A percentile compares a stretch with the other conserved stretches of the same genome.
These are phyloP conservation scores for Heliothis virescens DNA, from an alignment of 1,140 invertebrate species.

Conservation along the genomic window DNA sequence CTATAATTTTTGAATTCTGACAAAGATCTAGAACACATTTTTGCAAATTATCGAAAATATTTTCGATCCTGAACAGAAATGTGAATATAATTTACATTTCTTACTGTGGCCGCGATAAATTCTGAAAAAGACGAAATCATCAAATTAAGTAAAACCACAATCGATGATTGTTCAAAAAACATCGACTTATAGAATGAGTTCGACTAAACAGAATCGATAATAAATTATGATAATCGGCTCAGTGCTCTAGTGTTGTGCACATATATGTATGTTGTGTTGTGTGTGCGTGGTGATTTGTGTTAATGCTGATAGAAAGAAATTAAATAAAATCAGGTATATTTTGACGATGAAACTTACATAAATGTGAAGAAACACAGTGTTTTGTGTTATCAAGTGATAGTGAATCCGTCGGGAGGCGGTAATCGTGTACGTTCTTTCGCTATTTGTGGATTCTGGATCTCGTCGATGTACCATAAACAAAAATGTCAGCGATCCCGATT, in stretches of 20 bases:
- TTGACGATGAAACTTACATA: conserved; percentile 83
- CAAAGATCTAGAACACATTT: no score
- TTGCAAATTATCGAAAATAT: no score
- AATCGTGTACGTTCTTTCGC: conserved; percentile 85
- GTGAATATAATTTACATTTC: no score
- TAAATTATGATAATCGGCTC: conserved; percentile 43
- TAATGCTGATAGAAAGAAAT: conserved; percentile 84
- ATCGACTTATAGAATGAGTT: not conserved
- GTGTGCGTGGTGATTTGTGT: conserved; percentile 86
- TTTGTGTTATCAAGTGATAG: conserved; percentile 84
- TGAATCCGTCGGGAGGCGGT: conserved; percentile 85
- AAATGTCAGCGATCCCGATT: conserved; percentile 87
- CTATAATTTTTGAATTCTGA: no score
- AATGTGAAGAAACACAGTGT: conserved; percentile 83
- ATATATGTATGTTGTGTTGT: conserved; percentile 85
- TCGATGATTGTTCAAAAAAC: no score
- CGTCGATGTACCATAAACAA: conserved; percentile 87
- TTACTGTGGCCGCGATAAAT: no score
- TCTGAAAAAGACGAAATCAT: no score
- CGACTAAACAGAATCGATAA: conserved; percentile 36
- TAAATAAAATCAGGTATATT: conserved; percentile 81
- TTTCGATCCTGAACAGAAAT: no score
- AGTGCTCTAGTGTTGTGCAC: conserved; percentile 69
- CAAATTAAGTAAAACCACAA: no score
- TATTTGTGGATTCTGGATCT: conserved; percentile 86